Conservation (phyloP, 64 coral and sea anemone genomes). For the Montipora sp. region DNA sequence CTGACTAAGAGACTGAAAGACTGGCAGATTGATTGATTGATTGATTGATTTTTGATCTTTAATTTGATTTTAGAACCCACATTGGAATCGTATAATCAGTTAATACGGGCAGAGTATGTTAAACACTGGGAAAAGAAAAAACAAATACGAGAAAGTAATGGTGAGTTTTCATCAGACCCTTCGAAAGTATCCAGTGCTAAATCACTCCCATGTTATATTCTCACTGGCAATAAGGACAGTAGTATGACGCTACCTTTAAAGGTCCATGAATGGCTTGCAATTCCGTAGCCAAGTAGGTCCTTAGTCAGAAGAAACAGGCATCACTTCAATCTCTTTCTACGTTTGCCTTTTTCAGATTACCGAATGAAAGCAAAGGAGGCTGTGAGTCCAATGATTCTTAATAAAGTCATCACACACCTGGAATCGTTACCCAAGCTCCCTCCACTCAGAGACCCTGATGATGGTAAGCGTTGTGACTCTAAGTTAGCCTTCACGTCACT, state of each 20-base stretch:
- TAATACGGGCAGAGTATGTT: constrained; percentile 59
- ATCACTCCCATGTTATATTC: no score
- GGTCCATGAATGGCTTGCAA: no score
- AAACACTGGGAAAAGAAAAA: constrained; percentile 7
- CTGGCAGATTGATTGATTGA: no score
- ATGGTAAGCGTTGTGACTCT: constrained; percentile 11
- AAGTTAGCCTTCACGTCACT: no score
- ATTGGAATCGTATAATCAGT: constrained; percentile 44
- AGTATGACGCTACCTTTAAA: no score
- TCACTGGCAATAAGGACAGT: no score
- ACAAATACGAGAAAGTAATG: neutral
- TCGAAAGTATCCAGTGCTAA: no score
- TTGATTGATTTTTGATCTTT: neutral
- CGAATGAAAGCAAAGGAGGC: neutral
- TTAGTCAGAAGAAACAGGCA: no score
- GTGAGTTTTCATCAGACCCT: neutral
- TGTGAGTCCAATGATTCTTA: neutral
- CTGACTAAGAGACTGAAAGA: no score
- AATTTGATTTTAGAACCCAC: constrained; percentile 43
- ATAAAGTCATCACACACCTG: constrained; percentile 37
- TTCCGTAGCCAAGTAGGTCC: no score
- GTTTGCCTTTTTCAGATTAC: neutral
- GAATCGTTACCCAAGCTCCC: constrained; percentile 47
- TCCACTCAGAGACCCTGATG: constrained; percentile 7
- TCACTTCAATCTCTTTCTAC: neutral